A percentile compares a stretch with the other conserved stretches of the same genome.
Evolutionary conservation across 1,140 invertebrate genomes (phyloP).

Genomic region (Cydia strobilella): DNA sequence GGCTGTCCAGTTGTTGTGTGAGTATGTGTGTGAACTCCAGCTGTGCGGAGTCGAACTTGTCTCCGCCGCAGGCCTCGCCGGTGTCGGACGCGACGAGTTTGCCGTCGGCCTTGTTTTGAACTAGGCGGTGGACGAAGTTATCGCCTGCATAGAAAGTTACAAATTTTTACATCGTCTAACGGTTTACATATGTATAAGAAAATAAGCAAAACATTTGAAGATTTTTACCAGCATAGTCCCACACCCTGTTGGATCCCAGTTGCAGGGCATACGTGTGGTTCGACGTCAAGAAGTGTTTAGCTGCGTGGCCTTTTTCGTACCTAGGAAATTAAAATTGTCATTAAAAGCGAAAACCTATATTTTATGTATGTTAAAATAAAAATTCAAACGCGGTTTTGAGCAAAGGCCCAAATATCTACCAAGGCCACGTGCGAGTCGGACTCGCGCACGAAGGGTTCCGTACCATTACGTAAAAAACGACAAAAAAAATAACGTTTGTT

Average conservation of each 20-base stretch:
- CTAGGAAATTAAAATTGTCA: conserved; percentile 72
- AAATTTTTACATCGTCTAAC: too few relatives aligned
- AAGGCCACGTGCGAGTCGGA: too few relatives aligned
- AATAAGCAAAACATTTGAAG: too few relatives aligned
- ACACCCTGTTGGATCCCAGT: conserved; percentile 96
- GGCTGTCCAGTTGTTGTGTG: conserved; percentile 97
- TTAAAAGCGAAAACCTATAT: too few relatives aligned
- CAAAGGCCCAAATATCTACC: too few relatives aligned
- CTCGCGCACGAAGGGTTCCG: too few relatives aligned
- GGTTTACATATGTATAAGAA: too few relatives aligned
- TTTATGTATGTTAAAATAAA: too few relatives aligned
- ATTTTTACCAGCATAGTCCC: conserved; percentile 98
- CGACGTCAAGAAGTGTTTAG: conserved; percentile 95
- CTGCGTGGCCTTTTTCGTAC: conserved; percentile 85
- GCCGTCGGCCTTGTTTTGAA: conserved; percentile 98
- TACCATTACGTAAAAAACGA: too few relatives aligned
- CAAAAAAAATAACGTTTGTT: too few relatives aligned
- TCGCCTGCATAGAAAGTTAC: too few relatives aligned
- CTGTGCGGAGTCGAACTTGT: conserved; percentile 96
- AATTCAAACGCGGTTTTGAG: too few relatives aligned
- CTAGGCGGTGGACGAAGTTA: conserved; percentile 97
- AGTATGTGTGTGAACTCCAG: conserved; percentile 98
- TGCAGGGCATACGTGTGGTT: conserved; percentile 99
- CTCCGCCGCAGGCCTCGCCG: conserved; percentile 86
- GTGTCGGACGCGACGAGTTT: conserved; percentile 93